Base-by-base conservation (phyloP, 2,113 vertebrate genomes). In the Oryzias curvinotus region DNA sequence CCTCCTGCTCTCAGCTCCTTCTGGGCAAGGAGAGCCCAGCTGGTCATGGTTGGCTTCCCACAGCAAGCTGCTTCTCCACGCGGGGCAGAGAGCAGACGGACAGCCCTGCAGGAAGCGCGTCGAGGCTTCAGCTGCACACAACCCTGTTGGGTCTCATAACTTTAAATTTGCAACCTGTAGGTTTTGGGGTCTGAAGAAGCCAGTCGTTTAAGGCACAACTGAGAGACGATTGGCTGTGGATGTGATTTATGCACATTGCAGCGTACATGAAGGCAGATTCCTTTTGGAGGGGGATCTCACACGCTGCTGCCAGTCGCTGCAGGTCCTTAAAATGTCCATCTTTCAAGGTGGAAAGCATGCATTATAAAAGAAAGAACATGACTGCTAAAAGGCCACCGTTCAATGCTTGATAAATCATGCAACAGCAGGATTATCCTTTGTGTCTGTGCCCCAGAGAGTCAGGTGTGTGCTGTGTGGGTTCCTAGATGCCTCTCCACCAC, bases 341-440 rank as follows among this genome's bases (percentile, higher is more conserved):
- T 70, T 65, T 70, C 43, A 57, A 71, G 68, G 51, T 62, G 51
- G 49, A 68, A 57, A 14, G 41, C 78, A 79, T 87, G 71, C 75
- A 79, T 86, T 85, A 84, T 86, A 30, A 67, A 23, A 86, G 59
- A 63, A 79, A 51, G 81, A 74, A 83, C 83, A 83, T 16, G 82
- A 49, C 80, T 80, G 80, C 75, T 85, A 72, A 84, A 83, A 77
- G 77, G 72, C 56, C 61, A 71, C 67, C 3, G 23, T 66, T 78
- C 65, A 3, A 61, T 48, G 57, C 65, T 55, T 67, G 69, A 76
- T 84, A 81, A 85, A 87, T 82, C 80, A 81, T 88, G 71, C 83
- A 85, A 63, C 62, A 71, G 77, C 26, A 59, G 61, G 79, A 81
- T 74, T 70, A 80, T 76, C 72, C 70, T 80, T 50, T 61, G 52